A percentile compares a stretch with the other conserved stretches of the same genome.
Evolutionary conservation across 2,888 invertebrate species (phyloP).

Genomic region (Rhodophaea formosa): DNA sequence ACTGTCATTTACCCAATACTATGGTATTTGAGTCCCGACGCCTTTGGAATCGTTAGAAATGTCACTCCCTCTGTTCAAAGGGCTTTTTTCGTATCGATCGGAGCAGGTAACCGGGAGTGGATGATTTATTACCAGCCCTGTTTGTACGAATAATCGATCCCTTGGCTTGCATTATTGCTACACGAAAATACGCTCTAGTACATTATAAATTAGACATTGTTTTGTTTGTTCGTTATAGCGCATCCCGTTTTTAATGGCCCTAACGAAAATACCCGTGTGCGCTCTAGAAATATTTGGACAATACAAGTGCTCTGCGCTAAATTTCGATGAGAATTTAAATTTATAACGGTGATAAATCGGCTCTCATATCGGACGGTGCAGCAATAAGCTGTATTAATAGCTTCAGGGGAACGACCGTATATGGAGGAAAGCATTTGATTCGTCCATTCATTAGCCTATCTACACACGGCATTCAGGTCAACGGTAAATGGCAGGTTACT

Average conservation of each 20-base stretch:
- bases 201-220: conserved; percentile 36
- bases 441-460: conserved; percentile 1
- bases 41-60: conserved; percentile 50
- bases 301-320: conserved; percentile 55
- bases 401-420: conserved; percentile 12
- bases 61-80: conserved; percentile 71
- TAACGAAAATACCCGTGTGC: conserved; percentile 62
- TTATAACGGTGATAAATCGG: conserved; percentile 12
- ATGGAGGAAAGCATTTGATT: conserved; percentile 6
- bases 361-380: conserved; percentile 29
- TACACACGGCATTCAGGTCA: background rate
- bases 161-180: conserved; percentile 40
- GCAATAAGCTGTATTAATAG: conserved; percentile 21
- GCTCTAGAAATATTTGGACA: conserved; percentile 66
- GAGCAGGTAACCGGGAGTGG: conserved; percentile 73
- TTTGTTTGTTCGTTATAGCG: conserved; percentile 37
- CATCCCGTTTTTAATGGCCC: conserved; percentile 65
- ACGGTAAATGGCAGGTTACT: background rate
- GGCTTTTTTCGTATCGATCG: conserved; percentile 71
- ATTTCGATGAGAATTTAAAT: conserved; percentile 60
- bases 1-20: conserved; percentile 9
- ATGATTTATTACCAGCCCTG: conserved; percentile 77
- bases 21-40: conserved; percentile 27
- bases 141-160: conserved; percentile 79
- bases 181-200: conserved; percentile 37